These are phyloP conservation scores for Ips nitidus DNA, from an alignment of 1,140 invertebrate species.

Conservation along the genomic window DNA sequence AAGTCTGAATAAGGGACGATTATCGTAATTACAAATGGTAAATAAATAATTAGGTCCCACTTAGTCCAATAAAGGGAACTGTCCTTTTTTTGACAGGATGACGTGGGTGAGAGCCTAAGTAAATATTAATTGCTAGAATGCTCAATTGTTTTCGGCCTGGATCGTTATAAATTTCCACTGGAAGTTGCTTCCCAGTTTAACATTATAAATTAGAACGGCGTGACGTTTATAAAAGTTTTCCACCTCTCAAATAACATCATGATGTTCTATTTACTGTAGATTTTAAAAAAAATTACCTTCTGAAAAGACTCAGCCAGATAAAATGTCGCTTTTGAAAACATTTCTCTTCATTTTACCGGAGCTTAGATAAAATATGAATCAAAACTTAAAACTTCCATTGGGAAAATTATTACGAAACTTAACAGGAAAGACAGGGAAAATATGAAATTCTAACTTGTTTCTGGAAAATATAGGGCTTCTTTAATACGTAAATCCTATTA, in stretches of 20 bases:
- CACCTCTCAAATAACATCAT: neutral
- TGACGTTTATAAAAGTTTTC: neutral
- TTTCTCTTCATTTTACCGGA: neutral
- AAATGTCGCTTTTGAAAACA: neutral
- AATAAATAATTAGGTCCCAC: slow-evolving; percentile 14
- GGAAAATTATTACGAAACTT: slow-evolving; percentile 11
- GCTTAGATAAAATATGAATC: slow-evolving; percentile 15
- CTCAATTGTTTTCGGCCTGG: slow-evolving; percentile 1
- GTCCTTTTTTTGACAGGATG: slow-evolving; percentile 16
- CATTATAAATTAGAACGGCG: neutral
- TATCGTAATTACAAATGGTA: neutral
- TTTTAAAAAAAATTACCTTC: neutral
- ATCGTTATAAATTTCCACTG: neutral
- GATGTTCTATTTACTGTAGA: too few species aligned
- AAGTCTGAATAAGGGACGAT: neutral
- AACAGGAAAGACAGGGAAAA: slow-evolving; percentile 12
- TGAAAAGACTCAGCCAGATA: neutral
- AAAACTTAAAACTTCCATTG: slow-evolving; percentile 6
- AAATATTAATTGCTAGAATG: slow-evolving; percentile 13
- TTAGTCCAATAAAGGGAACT: slow-evolving; percentile 8
- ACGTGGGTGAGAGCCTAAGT: slow-evolving; percentile 7
- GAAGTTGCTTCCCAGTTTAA: neutral
- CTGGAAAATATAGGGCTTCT: slow-evolving; percentile 22
- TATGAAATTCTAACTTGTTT: slow-evolving; percentile 25
- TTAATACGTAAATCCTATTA: slow-evolving; percentile 27